Base-by-base conservation (phyloP, 2,797 vertebrate species). In the Champsocephalus gunnari region DNA sequence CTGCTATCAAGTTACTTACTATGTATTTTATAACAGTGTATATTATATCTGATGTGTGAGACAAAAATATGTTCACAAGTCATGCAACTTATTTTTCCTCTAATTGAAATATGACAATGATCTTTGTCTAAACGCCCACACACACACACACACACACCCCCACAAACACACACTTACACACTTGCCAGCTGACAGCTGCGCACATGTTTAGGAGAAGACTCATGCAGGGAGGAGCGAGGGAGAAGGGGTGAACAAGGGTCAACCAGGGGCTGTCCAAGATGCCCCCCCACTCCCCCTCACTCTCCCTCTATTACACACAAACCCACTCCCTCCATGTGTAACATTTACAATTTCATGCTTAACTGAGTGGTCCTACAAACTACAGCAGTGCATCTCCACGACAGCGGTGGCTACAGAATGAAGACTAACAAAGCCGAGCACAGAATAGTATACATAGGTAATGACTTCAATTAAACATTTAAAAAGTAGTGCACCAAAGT, bases 131-230 rank as follows among this genome's bases (percentile, higher is more conserved):
- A 77, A 60, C 10, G 61, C 74, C 74, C 77, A 59, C 53, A 87
- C 72, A 28, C 28, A 28, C 28, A 28, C 28, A 28, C 74, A 77
- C 77, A 59, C 53, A 71, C 12, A 60, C 72, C 66, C 28, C 34
- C 73, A 68, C 60, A 78, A 61, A 75, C 62, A 83, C 80, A 83
- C 73, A 78, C 69, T 68, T 73, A 89, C 83, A 87, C 72, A 81
- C 73, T 87, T 87, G 85, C 78, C 82, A 89, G 83, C 85, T 91
- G 88, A 92, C 90, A 93, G 89, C 92, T 92, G 90, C 87, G 87
- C 75, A 88, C 86, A 92, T 89, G 83, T 92, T 89, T 87, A 82
- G 79, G 77, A 79, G 80, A 87, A 73, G 83, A 86, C 84, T 88
- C 85, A 84, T 84, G 50, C 79, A 84, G 73, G 83, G 79, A 3